These are phyloP conservation scores for Cololabis saira DNA, from an alignment of 2,113 vertebrate species.

Conservation along the genomic window DNA sequence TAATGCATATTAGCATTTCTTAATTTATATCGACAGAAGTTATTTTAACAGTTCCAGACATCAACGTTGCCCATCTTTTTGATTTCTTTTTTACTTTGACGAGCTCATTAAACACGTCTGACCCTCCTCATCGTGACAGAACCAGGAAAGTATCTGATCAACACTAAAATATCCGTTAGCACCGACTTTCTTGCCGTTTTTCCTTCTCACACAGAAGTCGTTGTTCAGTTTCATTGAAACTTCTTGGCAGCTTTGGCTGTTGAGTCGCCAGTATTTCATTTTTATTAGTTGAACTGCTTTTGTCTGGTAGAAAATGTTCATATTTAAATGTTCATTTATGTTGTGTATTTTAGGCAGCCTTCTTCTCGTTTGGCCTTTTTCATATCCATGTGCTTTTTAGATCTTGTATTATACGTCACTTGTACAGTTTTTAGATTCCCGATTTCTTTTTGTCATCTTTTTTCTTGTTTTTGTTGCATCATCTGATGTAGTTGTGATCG, in stretches of 20 bases:
- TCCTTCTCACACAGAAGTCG: slow-evolving; percentile 37
- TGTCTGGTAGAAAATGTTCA: slow-evolving; percentile 48
- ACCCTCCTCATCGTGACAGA: too few relatives aligned
- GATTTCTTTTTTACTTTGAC: too few relatives aligned
- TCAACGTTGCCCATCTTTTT: too few relatives aligned
- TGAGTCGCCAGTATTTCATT: slow-evolving; percentile 29
- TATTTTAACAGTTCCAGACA: too few relatives aligned
- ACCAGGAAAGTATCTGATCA: too few relatives aligned
- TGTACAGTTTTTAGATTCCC: slow-evolving; percentile 52
- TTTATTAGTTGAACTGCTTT: slow-evolving; percentile 45
- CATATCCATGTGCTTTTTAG: slow-evolving; percentile 35
- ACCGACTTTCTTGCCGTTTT: slow-evolving; percentile 22
- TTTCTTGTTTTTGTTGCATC: neutral
- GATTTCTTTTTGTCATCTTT: slow-evolving; percentile 1
- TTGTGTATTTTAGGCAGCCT: slow-evolving; percentile 21
- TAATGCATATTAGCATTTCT: too few relatives aligned
- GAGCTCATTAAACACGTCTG: too few relatives aligned
- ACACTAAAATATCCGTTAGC: neutral
- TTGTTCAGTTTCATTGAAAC: slow-evolving; percentile 75
- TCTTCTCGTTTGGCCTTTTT: slow-evolving; percentile 2
- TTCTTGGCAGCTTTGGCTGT: slow-evolving; percentile 71
- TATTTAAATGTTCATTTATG: slow-evolving; percentile 58
- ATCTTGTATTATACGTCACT: slow-evolving; percentile 23
- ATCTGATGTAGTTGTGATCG: slow-evolving; percentile 6
- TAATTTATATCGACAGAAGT: too few relatives aligned